Conservation (phyloP, 2,113 vertebrate species). For the Myotis yumanensis region DNA sequence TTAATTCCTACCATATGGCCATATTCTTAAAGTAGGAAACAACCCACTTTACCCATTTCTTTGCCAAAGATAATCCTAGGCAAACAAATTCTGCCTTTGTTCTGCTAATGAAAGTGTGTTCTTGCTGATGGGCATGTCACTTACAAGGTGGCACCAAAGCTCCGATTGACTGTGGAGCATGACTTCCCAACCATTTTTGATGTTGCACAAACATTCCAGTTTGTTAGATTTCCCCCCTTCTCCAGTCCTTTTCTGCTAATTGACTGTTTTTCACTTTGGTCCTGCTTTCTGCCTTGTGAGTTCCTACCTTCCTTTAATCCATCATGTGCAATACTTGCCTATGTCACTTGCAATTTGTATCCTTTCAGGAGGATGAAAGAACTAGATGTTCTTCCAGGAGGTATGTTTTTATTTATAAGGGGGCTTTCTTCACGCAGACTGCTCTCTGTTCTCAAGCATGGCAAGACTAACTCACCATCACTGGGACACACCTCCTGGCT, state of each 20-base stretch:
- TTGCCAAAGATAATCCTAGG: conserved; percentile 42
- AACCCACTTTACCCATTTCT: conserved; percentile 35
- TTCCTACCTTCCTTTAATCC: conserved; percentile 48
- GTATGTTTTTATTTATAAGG: neutral
- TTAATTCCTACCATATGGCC: conserved; percentile 32
- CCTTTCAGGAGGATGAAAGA: conserved; percentile 34
- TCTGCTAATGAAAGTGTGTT: conserved; percentile 41
- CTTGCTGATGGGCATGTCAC: neutral
- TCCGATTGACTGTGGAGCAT: conserved; percentile 28
- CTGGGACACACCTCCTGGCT: neutral
- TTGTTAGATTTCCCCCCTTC: neutral
- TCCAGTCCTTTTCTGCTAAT: conserved; percentile 7
- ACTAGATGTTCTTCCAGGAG: neutral
- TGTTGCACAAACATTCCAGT: neutral
- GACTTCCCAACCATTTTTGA: conserved; percentile 15
- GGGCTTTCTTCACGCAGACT: neutral
- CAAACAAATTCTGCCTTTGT: neutral
- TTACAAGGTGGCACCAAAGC: conserved; percentile 50
- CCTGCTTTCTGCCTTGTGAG: conserved; percentile 4
- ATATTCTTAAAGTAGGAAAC: conserved; percentile 41
- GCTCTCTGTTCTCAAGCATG: neutral
- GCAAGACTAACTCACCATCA: neutral
- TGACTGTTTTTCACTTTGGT: neutral
- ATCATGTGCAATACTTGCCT: conserved; percentile 17
- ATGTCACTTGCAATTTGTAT: neutral